Conservation (phyloP, 2,797 vertebrate genomes). For the Emys orbicularis region DNA sequence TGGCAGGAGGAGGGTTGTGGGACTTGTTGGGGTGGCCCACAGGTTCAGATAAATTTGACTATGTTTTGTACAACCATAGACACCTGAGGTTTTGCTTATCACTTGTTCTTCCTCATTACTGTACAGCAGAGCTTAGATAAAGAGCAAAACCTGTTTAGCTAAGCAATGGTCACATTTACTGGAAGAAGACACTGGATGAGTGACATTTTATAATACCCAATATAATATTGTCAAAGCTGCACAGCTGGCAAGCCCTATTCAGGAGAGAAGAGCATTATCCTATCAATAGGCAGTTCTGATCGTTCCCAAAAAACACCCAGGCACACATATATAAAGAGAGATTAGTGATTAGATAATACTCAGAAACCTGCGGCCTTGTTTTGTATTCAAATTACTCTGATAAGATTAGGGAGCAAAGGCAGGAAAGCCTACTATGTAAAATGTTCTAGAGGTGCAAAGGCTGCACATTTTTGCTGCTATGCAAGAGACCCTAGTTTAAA, state of each 20-base stretch:
- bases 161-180: neutral
- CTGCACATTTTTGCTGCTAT: neutral
- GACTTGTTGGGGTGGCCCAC: neutral
- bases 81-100: constrained; percentile 13
- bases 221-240: neutral
- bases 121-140: neutral
- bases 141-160: constrained; percentile 21
- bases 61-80: neutral
- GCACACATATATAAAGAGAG: neutral
- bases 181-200: neutral
- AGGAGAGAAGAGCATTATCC: neutral
- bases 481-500: constrained; percentile 33
- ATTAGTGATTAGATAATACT: neutral
- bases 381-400: neutral
- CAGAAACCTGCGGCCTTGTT: constrained; percentile 10
- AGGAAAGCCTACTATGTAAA: neutral
- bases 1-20: neutral
- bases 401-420: constrained; percentile 35
- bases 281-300: neutral
- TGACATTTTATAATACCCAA: neutral
- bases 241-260: neutral
- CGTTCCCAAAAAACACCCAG: constrained; percentile 12
- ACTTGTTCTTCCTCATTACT: constrained; percentile 14
- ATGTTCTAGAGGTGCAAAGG: neutral
- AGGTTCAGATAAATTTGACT: neutral